Base-by-base conservation (phyloP, 2,113 vertebrate species). In the Thinocorus orbignyianus region DNA sequence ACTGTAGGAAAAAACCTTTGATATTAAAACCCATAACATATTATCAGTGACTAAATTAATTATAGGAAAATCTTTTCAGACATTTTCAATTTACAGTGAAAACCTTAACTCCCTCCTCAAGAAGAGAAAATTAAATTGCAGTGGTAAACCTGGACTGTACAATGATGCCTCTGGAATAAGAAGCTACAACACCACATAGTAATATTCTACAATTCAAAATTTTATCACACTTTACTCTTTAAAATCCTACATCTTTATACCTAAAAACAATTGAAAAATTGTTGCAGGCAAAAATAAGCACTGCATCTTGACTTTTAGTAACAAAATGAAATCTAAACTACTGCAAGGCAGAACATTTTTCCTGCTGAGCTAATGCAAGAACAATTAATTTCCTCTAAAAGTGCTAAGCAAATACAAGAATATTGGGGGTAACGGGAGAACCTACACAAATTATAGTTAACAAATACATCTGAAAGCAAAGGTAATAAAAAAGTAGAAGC, bases 11-110 rank as follows among this genome's bases (percentile, higher is more conserved):
- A 92, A 78, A 41, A 11, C 6, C 30, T 86, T 94, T 85, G 62
- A 78, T 85, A 86, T 48, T 72, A 95, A 95, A 95, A 74, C 95
- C 23, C 37, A 31, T 82, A 96, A 82, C 62, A 65, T 37, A 79
- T n/a, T 72, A 95, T 46, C 41, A 39, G 66, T 79, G 46, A 90
- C 70, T 55, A 85, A 96, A 60, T 52, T 68, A 71, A 78, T 81
- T 84, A 78, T 9, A 93, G 5, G 17, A 69, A 81, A 92, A 92
- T 35, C 17, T 92, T 71, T 81, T 73, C 35, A 89, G 42, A 57
- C 4, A 1, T 52, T 84, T 93, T 79, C 48, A 42, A 17, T 84
- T 78, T 69, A 71, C 33, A 88, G 39, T 91, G 42, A 42, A 79
- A 91, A 87, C 9, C 11, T 72, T 51, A 88, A 90, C 30, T 61